Evolutionary conservation across 1,140 invertebrate genomes (phyloP), one percentile per base, ranked within the genome.

Genomic region (Berghia stephanieae): DNA sequence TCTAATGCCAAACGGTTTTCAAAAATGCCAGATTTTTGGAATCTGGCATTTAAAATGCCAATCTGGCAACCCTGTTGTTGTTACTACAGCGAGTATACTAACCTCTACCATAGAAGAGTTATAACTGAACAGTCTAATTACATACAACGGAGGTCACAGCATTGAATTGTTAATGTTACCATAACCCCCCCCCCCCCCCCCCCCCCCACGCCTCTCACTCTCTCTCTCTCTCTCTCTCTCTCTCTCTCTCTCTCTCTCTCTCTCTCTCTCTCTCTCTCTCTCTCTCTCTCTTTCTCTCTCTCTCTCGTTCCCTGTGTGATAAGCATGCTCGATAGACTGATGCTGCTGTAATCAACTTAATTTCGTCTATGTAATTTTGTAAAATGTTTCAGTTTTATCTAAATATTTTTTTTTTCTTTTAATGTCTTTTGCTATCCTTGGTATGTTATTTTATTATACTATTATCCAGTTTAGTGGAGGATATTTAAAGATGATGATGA

Each of bases 241-340:
- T 71, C 4, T 46, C 38, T 43, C 38, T 71, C 16, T 44, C 42
- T 46, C 24, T 27, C 42, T 71, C 69, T 71, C 4, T 43, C 43
- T 71, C 69, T 46, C 69, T 44, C 69, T 71, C 24, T 36, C n/a
- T 72, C 27, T 43, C 27, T 72, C 38, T 72, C 10, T 13, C 36
- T 72, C 40, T 21, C 27, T 24, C 13, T 72, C 69, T 44, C 36
- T 24, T 44, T 72, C 40, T 43, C 57, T 60, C 6, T n/a, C 57
- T n/a, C 34, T 31, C 6, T 60, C 57, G 24, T 31, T 60, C 5
- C n/a, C 5, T 60, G n/a, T 8, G 24, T 60, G 34, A 60, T 5
- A 60, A 6, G n/a, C n/a, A n/a, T n/a, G n/a, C n/a, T n/a, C n/a
- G n/a, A n/a, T n/a, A n/a, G n/a, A n/a, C n/a, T n/a, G n/a, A n/a